A percentile compares a stretch with the other conserved stretches of the same genome.
Conservation (phyloP, 2,797 vertebrate species). For the Cetoscarus ocellatus region DNA sequence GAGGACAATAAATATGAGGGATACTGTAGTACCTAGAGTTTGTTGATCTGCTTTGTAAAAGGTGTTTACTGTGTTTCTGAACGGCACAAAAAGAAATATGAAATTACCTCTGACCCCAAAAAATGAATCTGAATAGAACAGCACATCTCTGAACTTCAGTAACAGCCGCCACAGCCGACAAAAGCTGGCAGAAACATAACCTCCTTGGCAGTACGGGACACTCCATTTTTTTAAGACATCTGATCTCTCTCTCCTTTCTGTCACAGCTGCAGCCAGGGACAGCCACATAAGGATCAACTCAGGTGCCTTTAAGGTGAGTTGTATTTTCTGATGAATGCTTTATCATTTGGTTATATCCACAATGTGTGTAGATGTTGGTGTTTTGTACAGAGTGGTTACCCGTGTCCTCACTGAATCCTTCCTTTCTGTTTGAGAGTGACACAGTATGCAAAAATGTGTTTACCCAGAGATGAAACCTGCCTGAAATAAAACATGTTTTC, state of each 20-base stretch:
- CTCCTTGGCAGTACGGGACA: not conserved
- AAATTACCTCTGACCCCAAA: too few species aligned
- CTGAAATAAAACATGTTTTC: not conserved
- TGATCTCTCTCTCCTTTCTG: constrained; percentile 27
- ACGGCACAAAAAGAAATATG: too few species aligned
- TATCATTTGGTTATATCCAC: not conserved
- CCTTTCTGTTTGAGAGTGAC: constrained; percentile 12
- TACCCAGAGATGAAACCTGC: constrained; percentile 6
- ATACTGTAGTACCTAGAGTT: too few species aligned
- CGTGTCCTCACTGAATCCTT: not conserved
- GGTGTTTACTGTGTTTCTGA: too few species aligned
- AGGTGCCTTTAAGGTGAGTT: constrained; percentile 54
- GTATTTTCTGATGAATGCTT: constrained; percentile 7
- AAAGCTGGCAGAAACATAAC: too few species aligned
- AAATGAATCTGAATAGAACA: too few species aligned
- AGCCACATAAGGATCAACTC: constrained; percentile 26
- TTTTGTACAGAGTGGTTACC: not conserved
- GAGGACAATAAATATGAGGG: too few species aligned
- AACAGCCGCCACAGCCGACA: too few species aligned
- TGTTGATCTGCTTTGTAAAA: too few species aligned
- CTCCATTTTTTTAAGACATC: constrained; percentile 9
- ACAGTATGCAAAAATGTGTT: constrained; percentile 26
- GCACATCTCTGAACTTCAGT: too few species aligned
- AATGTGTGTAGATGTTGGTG: not conserved
- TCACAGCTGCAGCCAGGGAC: constrained; percentile 44